Percentiles rank a stretch among this genome's conserved stretches.
Evolutionary conservation across 1,140 invertebrate genomes (phyloP).

Genomic region (Scaptodrosophila lebanonensis): DNA sequence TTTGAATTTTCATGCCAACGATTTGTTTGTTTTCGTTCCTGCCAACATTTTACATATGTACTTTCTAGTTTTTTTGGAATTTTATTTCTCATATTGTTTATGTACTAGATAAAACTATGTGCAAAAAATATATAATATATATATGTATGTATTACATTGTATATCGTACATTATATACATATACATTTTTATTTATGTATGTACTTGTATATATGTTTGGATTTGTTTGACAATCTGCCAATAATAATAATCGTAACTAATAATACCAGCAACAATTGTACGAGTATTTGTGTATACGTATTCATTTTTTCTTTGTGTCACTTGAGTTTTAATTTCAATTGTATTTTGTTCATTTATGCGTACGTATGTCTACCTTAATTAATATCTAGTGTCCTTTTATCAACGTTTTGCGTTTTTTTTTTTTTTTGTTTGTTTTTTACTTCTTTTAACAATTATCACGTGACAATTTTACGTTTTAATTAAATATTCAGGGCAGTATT

Average conservation of each 20-base stretch:
- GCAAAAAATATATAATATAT: constrained; percentile 70
- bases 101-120: constrained; percentile 68
- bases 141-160: too few relatives aligned
- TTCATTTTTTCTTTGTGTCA: constrained; percentile 23
- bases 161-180: constrained; percentile 74
- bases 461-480: constrained; percentile 68
- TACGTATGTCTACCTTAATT: constrained; percentile 70
- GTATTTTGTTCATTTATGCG: constrained; percentile 31
- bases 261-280: constrained; percentile 70
- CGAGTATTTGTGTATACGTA: constrained; percentile 38
- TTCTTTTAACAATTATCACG: constrained; percentile 68
- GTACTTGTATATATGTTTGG: constrained; percentile 31
- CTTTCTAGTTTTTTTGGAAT: constrained; percentile 22
- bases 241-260: constrained; percentile 63
- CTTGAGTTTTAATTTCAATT: constrained; percentile 10
- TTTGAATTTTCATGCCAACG: constrained; percentile 29
- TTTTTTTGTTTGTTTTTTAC: constrained; percentile 14
- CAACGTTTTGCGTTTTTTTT: constrained; percentile 34
- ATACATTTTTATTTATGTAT: constrained; percentile 40
- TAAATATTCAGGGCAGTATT: constrained; percentile 66
- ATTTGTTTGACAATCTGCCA: constrained; percentile 64
- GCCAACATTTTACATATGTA: constrained; percentile 11
- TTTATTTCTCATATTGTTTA: constrained; percentile 28
- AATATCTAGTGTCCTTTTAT: constrained; percentile 59
- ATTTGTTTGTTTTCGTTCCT: constrained; percentile 21